Evolutionary conservation across 2,797 vertebrate species (phyloP), one percentile per base, ranked within the genome.

Genomic region (Syngnathus rostellatus): DNA sequence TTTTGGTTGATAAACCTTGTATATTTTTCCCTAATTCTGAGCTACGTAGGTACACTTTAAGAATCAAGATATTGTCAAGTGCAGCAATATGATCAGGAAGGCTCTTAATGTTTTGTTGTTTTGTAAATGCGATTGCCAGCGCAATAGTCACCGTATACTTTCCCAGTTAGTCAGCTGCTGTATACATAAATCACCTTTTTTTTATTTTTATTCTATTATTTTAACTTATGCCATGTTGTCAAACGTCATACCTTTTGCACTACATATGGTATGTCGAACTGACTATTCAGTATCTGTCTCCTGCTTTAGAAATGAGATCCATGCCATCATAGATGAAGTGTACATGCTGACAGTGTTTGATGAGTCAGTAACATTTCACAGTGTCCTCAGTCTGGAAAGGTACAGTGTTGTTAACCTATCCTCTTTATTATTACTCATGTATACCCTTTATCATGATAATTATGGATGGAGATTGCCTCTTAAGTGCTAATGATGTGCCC

Each of bases 331-430:
- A 66, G 97, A 99, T 70, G 97, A 99, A 81, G 83, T 98, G 77
- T 99, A 98, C 88, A 98, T 99, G 97, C 90, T 99, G 81, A 93
- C 95, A 0, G 91, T 99, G 71, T 98, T 98, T 83, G 92, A 94
- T 23, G 90, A 94, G 72, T 87, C 92, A 0, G 69, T 85, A 64
- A 82, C 77, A 6, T 97, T 96, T 89, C 84, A 73, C 81, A 99
- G 97, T 63, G 92, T 98, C 77, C 93, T 97, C 69, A 86, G 94
- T 81, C 75, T 94, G 73, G 90, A 94, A 72, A 93, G 94, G 97
- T 96, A 90, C 90, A 72, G 65, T 6, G 6, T 58, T 6, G 6
- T 58, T 57, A 70, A 68, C 59, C 39, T 66, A 5, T 70, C 68
- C 62, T 72, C n/a, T 51, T 50, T 38, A 23, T 70, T 66, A 75